Conservation (phyloP, 2,797 vertebrate species). For the Fistularia tabacaria region DNA sequence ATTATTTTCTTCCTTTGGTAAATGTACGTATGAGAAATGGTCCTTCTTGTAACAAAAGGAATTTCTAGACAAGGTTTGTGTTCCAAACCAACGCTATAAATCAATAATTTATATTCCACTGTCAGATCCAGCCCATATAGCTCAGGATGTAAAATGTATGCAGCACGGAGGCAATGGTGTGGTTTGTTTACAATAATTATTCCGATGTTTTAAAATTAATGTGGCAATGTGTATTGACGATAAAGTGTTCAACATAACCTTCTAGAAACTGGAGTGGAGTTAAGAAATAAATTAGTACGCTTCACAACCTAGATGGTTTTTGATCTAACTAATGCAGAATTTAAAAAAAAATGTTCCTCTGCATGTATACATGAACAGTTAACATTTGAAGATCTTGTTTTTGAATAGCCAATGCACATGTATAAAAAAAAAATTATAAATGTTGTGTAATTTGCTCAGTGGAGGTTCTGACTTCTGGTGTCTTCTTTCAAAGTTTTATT, state of each 20-base stretch:
- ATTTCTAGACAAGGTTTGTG: neutral
- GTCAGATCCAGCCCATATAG: neutral
- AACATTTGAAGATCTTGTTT: neutral
- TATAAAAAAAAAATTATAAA: neutral
- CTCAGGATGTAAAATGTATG: neutral
- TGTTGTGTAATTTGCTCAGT: too few species aligned
- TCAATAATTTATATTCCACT: neutral
- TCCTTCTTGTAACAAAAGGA: neutral
- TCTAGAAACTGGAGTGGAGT: neutral
- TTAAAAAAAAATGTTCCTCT: constrained; percentile 6
- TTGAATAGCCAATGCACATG: constrained; percentile 4
- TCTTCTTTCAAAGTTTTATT: too few species aligned
- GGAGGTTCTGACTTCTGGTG: too few species aligned
- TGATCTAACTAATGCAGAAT: constrained; percentile 12
- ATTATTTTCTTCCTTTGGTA: constrained; percentile 17
- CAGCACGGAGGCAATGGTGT: neutral
- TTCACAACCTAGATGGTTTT: constrained; percentile 12
- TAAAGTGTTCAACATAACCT: constrained; percentile 7
- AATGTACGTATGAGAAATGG: constrained; percentile 13
- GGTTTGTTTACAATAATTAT: constrained; percentile 8
- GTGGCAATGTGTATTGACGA: constrained; percentile 11
- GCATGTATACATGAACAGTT: neutral
- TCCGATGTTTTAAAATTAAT: constrained; percentile 2
- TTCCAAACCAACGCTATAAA: neutral
- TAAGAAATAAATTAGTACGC: neutral